Base-by-base conservation (phyloP, 2,113 vertebrate genomes). In the Turnix velox region DNA sequence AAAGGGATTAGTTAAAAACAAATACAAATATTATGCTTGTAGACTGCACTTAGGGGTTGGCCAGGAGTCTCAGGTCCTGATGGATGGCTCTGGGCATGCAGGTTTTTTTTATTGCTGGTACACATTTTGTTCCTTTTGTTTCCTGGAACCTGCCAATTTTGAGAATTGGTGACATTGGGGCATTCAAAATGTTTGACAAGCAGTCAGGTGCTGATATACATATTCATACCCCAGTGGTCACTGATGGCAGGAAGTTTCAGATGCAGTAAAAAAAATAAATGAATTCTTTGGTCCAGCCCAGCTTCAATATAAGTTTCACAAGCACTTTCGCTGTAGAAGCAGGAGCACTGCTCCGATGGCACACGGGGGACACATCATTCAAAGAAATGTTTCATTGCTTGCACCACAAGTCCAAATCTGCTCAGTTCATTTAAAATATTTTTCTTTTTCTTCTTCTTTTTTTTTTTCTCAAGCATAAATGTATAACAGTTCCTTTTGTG, bases 301-400 rank as follows among this genome's bases (percentile, higher is more conserved):
- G 52, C 75, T 91, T 90, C 87, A 93, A 84, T 68, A 8, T 55
- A 77, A 94, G 74, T 83, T 95, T 94, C 52, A 3, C 55, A 80
- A 95, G 94, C 73, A 25, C 82, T 94, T 87, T 59, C 7, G 37
- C 79, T 2, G 6, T 76, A 37, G 0, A 10, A 88, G 94, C 85
- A 75, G 87, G 84, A 17, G 65, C 24, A 67, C 90, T 94, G 93
- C 93, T 69, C 43, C 43, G 93, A 97, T 7, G 71, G 95, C 83
- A 73, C 97, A 59, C 97, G 17, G n/a, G 96, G 97, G 97, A 96
- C 83, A 31, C 83, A 97, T 96, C 69, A 76, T 93, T 97, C 94
- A 93, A 87, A 93, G 74, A 93, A 94, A 96, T 25, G 85, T 82
- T 97, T 91, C 92, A 96, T 87, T 92, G 94, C 96, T 92, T 65